Percentiles rank a stretch among this genome's conserved stretches.
Conservation (phyloP, 2,113 vertebrate genomes). For the Xenopus laevis region DNA sequence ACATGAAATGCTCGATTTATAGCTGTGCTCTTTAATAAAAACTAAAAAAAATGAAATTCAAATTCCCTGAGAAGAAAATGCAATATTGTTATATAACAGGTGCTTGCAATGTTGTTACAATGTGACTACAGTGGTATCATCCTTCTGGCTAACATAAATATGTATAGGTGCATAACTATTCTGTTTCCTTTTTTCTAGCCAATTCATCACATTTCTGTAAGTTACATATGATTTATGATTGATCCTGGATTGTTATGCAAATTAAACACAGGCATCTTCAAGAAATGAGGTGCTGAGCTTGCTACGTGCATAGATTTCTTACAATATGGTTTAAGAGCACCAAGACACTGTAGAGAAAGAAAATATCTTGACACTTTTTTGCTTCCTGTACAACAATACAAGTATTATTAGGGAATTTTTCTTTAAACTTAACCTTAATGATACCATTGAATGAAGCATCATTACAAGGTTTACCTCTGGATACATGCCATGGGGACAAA, state of each 20-base stretch:
- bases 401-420: no score
- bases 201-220: constrained; percentile 56
- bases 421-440: background rate
- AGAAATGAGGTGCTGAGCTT: constrained; percentile 31
- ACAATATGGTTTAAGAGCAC: constrained; percentile 12
- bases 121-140: constrained; percentile 20
- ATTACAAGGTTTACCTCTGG: no score
- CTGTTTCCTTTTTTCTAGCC: constrained; percentile 55
- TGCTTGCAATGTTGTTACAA: constrained; percentile 36
- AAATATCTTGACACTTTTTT: background rate
- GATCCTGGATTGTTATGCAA: constrained; percentile 60
- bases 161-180: constrained; percentile 45
- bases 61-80: constrained; percentile 38
- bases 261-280: constrained; percentile 54
- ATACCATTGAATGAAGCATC: no score
- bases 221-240: constrained; percentile 65
- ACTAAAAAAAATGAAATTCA: constrained; percentile 29
- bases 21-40: constrained; percentile 31
- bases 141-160: constrained; percentile 45
- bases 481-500: no score
- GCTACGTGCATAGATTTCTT: constrained; percentile 23
- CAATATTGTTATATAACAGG: constrained; percentile 43
- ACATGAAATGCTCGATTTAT: constrained; percentile 32
- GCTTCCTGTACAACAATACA: background rate
- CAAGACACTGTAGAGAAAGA: no score